These are phyloP conservation scores for Pristionchus entomophagus DNA, from an alignment of 2,888 invertebrate genomes.

Conservation along the genomic window DNA sequence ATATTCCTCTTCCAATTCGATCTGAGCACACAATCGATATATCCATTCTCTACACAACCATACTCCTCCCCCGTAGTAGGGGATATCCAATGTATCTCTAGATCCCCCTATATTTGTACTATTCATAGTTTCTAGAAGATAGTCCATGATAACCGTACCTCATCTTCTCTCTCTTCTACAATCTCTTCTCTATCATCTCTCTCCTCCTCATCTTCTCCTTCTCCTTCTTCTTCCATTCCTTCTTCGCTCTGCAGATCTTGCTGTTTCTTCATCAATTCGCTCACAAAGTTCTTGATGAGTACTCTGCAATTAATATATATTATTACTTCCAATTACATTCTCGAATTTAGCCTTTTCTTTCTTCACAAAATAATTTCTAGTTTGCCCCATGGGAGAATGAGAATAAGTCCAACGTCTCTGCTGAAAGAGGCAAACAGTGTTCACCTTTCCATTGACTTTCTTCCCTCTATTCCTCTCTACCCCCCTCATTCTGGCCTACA, in stretches of 20 bases:
- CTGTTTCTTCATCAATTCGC: conserved; percentile 44
- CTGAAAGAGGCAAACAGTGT: not conserved
- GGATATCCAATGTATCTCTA: not conserved
- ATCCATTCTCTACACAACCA: not conserved
- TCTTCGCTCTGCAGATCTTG: conserved; percentile 9
- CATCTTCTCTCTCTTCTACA: conserved; percentile 36
- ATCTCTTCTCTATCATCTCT: not conserved
- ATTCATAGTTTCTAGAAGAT: too few species aligned
- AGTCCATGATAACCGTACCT: too few species aligned
- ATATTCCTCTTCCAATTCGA: not conserved
- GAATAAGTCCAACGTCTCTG: not conserved
- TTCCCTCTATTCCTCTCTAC: not conserved
- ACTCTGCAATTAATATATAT: conserved; percentile 20
- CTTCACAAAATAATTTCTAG: too few species aligned
- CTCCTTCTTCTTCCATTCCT: conserved; percentile 1
- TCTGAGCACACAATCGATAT: not conserved
- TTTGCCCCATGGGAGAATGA: too few species aligned
- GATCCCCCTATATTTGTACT: not conserved
- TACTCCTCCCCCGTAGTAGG: too few species aligned
- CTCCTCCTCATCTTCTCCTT: not conserved
- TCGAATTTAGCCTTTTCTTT: too few species aligned
- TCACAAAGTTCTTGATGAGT: conserved; percentile 47
- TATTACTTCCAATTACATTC: not conserved
- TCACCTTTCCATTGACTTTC: not conserved
- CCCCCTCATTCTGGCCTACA: not conserved